Evolutionary conservation across 2,888 invertebrate species (phyloP), one percentile per base, ranked within the genome.

Genomic region (Lamellibrachia columna): DNA sequence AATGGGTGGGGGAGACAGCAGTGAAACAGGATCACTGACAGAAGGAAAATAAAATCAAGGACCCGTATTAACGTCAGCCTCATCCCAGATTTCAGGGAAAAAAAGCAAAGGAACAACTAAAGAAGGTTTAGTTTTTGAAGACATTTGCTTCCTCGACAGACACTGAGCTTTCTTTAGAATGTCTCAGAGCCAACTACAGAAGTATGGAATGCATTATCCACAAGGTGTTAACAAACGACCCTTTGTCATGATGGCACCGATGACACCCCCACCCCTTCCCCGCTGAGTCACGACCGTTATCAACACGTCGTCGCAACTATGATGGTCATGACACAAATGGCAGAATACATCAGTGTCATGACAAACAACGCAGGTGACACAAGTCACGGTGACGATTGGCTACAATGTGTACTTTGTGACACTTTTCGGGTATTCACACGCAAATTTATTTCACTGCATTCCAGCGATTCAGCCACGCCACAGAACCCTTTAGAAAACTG

Each of bases 341-440:
- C 75, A 40, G 75, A 75, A 75, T 75, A 75, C n/a, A 75, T 75
- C 75, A 22, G 75, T 75, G 75, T 75, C 75, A 75, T 6, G 75
- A 75, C 75, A 75, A 75, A 75, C 75, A 75, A 75, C 75, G n/a
- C 15, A 75, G 75, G 75, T 75, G 75, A 75, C 75, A 75, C 75
- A 75, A 75, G 22, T 3, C 75, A 1, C 15, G 6, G 75, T 75
- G 22, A n/a, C 4, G 75, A 75, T 15, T 75, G 75, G 75, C 75
- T n/a, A 15, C n/a, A 75, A 75, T n/a, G 75, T 75, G 75, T 75
- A 75, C 22, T 75, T 75, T 75, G 22, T 22, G 75, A 75, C 75
- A 75, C 75, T 22, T 75, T 22, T 75, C 75, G 22, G 6, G 22
- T 6, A 75, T 75, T 75, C 75, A 75, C 75, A 75, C 75, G 75